Base-by-base conservation (phyloP, 2,797 vertebrate species). In the Valencia hispanica region DNA sequence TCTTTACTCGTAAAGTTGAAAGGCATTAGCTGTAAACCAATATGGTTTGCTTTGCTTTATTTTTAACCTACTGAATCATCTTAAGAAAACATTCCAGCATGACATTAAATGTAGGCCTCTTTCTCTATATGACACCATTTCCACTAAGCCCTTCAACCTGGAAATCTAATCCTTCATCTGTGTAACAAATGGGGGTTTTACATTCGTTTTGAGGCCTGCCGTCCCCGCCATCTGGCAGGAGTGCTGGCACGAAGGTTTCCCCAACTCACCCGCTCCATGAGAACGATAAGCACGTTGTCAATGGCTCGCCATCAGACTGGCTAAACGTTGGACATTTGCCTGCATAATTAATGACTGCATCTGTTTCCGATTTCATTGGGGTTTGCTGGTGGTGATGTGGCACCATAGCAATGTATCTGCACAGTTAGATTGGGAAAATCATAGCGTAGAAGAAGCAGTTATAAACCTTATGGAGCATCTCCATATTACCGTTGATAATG, bases 271-370 rank as follows among this genome's bases (percentile, higher is more conserved):
- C 78, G 85, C 84, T 89, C 87, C 86, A 86, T 89, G 83, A 88
- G 88, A 89, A 87, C 80, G 75, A 89, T 86, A 78, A 91, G 88
- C 91, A 87, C 86, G 88, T 84, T 83, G 82, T 85, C 84, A 79
- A 90, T 87, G 84, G 80, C 85, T 77, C 72, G 82, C 85, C 79
- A 89, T 92, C 90, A 90, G 88, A 88, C 86, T 86, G 88, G 89
- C 87, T 89, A 90, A 93, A 89, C 80, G 72, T 73, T 84, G 87
- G 89, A 88, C 92, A 82, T 92, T 92, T 91, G 90, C 90, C 88
- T 89, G 89, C 88, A 93, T 93, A 94, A 94, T 94, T 91, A 93
- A 93, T 78, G 78, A 86, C 74, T 90, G 89, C 93, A 93, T 94
- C 89, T 94, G 91, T 91, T 94, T 91, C 80, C 34, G 73, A 87